These are phyloP conservation scores for Sebastes flavidus DNA, from an alignment of 2,797 vertebrate genomes.

Conservation along the genomic window DNA sequence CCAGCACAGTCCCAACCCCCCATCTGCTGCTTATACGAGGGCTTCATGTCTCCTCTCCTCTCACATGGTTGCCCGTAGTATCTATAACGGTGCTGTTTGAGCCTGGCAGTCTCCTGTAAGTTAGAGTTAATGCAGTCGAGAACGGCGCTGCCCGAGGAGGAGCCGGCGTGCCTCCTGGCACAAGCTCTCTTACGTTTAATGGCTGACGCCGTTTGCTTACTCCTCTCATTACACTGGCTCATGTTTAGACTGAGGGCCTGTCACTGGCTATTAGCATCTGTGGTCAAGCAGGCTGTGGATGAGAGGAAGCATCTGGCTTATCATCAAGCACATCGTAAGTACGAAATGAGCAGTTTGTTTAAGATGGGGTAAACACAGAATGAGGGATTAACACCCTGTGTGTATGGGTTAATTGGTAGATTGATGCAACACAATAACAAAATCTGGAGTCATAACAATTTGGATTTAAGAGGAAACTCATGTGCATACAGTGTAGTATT, in stretches of 20 bases:
- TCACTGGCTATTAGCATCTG: slow-evolving; percentile 72
- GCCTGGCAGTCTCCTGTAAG: slow-evolving; percentile 62
- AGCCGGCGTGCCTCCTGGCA: slow-evolving; percentile 66
- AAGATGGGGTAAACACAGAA: slow-evolving; percentile 26
- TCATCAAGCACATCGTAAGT: slow-evolving; percentile 57
- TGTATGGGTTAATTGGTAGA: slow-evolving; percentile 28
- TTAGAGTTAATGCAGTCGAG: slow-evolving; percentile 62
- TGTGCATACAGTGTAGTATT: neutral
- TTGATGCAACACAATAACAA: neutral
- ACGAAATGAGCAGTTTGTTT: slow-evolving; percentile 58
- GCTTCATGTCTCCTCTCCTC: slow-evolving; percentile 12
- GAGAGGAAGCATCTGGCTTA: slow-evolving; percentile 68
- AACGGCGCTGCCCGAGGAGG: slow-evolving; percentile 53
- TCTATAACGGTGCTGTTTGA: slow-evolving; percentile 48
- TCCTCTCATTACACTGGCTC: slow-evolving; percentile 74
- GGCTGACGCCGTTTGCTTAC: slow-evolving; percentile 74
- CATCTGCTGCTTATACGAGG: slow-evolving; percentile 1
- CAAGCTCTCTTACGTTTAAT: slow-evolving; percentile 70
- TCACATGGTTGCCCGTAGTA: slow-evolving; percentile 42
- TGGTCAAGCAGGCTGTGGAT: slow-evolving; percentile 67
- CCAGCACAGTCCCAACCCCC: neutral
- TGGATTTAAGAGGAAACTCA: neutral
- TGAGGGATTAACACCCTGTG: slow-evolving; percentile 19
- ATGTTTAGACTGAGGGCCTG: slow-evolving; percentile 71
- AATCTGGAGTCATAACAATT: neutral